Evolutionary conservation across 37 sponge, comb jelly and placozoan species (phyloP).

Genomic region (Tethya wilhelma): DNA sequence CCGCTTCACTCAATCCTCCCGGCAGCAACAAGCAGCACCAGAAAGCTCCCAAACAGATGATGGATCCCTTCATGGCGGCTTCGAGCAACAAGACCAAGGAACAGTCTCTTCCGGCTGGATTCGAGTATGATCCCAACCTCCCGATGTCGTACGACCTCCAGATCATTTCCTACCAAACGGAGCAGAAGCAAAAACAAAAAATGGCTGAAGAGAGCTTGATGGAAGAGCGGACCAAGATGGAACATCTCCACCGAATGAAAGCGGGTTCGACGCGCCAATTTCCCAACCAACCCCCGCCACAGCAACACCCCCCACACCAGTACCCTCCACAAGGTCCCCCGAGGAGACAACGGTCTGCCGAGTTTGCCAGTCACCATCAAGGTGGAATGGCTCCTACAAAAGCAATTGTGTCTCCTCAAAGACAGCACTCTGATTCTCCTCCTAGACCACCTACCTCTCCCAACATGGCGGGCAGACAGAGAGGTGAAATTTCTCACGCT

Average conservation of each 20-base stretch:
- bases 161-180: slow-evolving; percentile 61
- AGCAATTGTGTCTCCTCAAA: too few relatives aligned
- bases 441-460: background rate
- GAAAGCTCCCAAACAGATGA: slow-evolving; percentile 1
- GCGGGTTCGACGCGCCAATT: background rate
- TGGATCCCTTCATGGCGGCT: background rate
- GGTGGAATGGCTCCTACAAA: too few relatives aligned
- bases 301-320: slow-evolving; percentile 4
- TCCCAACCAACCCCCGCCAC: background rate
- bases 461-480: background rate
- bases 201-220: background rate
- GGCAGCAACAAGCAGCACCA: background rate
- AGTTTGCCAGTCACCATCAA: too few relatives aligned
- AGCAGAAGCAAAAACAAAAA: slow-evolving; percentile 30
- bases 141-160: slow-evolving; percentile 71
- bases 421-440: slow-evolving; percentile 7
- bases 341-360: background rate
- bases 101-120: slow-evolving; percentile 39
- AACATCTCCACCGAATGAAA: background rate
- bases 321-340: background rate
- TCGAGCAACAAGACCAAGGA: too few relatives aligned
- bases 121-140: slow-evolving; percentile 75
- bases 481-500: too few relatives aligned
- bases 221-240: background rate
- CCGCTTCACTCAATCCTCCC: background rate